These are phyloP conservation scores for Bos taurus DNA, from an alignment of 2,113 vertebrate species.

Conservation along the genomic window ARS-UCD2.0 NC_037331.1:86623501-86624000, in stretches of 20 bases:
- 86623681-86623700: fast-evolving
- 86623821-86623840: neutral
- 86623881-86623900: neutral
- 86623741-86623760: neutral
- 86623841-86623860: neutral
- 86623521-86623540: neutral
- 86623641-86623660: neutral
- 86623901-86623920: neutral
- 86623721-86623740: neutral
- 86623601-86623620: neutral
- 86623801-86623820: neutral
- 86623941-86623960: neutral
- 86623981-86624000: neutral
- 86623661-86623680: neutral
- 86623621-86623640: fast-evolving
- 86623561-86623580: neutral
- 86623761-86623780: neutral
- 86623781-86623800: neutral
- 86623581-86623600: neutral
- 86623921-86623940: neutral
- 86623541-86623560: neutral
- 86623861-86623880: neutral
- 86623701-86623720: neutral
- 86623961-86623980: neutral
- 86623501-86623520: neutral